Evolutionary conservation across 2,113 vertebrate species (phyloP).

Genomic region (Halcyon malimbica): DNA sequence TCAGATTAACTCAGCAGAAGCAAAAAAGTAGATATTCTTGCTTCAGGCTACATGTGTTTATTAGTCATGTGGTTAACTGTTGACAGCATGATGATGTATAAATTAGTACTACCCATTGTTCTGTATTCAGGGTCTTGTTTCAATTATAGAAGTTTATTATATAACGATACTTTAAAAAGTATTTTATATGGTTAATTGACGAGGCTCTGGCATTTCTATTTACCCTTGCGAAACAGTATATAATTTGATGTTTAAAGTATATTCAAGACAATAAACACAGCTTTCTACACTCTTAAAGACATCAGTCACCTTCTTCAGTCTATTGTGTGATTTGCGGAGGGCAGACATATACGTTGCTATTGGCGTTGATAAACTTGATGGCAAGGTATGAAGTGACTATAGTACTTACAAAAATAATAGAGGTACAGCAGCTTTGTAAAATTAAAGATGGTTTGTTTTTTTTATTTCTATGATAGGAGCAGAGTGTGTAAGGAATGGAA

Average conservation of each 20-base stretch:
- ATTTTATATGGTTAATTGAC: not conserved
- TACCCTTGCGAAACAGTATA: not conserved
- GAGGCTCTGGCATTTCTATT: not conserved
- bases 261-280: not conserved
- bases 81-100: not conserved
- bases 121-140: constrained; percentile 1
- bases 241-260: not conserved
- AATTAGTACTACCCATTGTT: not conserved
- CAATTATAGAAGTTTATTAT: not conserved
- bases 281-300: not conserved
- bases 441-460: not conserved
- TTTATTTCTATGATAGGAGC: not conserved
- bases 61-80: not conserved
- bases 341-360: not conserved
- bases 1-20: not conserved
- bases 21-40: not conserved
- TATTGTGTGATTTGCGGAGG: not conserved
- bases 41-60: not conserved
- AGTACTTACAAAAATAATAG: not conserved
- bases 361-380: not conserved
- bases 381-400: not conserved
- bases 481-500: not conserved
- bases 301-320: not conserved
- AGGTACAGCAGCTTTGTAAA: not conserved
- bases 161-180: not conserved